Evolutionary conservation across 2,113 vertebrate genomes (phyloP).

Genomic region (Sturnus vulgaris): DNA sequence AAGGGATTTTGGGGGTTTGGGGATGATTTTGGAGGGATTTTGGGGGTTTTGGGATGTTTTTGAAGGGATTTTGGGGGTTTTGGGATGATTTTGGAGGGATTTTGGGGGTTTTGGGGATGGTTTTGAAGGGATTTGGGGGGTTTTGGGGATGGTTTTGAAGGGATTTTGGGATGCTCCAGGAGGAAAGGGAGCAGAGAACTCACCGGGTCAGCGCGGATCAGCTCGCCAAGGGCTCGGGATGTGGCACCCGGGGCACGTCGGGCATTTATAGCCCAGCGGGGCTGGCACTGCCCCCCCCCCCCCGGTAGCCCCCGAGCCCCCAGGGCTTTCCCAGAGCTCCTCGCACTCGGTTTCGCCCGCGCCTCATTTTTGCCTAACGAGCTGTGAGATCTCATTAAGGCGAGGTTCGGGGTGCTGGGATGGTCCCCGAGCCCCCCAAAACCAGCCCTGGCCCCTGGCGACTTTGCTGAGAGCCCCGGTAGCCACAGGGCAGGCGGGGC

Average conservation of each 20-base stretch:
- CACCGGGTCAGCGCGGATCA: background rate
- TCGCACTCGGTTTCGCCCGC: background rate
- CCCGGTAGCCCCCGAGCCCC: background rate
- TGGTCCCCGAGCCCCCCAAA: background rate
- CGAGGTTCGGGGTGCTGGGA: background rate
- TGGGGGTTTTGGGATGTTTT: too few species aligned
- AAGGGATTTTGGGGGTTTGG: too few species aligned
- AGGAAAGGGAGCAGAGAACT: background rate
- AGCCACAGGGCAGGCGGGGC: fast-evolving
- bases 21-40: too few species aligned
- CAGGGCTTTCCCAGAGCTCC: background rate
- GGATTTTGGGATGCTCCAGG: background rate
- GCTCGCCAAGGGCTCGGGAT: background rate
- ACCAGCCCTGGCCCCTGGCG: background rate
- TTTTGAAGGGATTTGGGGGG: too few species aligned
- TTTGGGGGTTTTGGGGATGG: too few species aligned
- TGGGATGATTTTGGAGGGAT: too few species aligned
- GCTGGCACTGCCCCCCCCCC: background rate
- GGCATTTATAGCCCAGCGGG: background rate
- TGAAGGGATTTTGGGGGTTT: too few species aligned
- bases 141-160: too few species aligned
- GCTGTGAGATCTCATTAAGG: background rate
- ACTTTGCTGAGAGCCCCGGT: background rate
- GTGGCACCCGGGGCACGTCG: fast-evolving
- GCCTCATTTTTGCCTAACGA: slow-evolving; percentile 37